Base-by-base conservation (phyloP, 2,888 invertebrate genomes). In the Isotomurus palustris region DNA sequence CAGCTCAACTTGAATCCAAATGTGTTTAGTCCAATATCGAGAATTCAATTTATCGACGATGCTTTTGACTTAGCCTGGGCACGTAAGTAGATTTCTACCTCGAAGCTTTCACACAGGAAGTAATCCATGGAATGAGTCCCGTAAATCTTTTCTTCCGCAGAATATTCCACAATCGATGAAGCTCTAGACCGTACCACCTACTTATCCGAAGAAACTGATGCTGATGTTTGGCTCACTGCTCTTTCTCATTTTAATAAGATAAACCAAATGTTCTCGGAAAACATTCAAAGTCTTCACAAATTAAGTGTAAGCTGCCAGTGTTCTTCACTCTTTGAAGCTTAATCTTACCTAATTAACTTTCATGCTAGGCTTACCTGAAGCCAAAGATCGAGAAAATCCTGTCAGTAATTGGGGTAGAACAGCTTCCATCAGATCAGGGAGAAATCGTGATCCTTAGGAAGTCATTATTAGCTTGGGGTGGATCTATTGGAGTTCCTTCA, bases 1-100 rank as follows among this genome's bases (percentile, higher is more conserved):
- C 50, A 50, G 17, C 40, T 50, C 27, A 8, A 3, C 3, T 3
- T 2, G n/a, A 25, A 50, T 25, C 19, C n/a, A 5, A 3, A 38
- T 5, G 45, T 47, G 10, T 52, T 69, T n/a, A 61, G 62, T 45
- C 41, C 59, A 6, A 17, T 60, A 6, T 58, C 57, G 10, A 54
- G 63, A 40, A 56, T 63, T 32, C 64, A 66, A 36, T 32, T 68
- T 1, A 53, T 69, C n/a, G 67, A 67, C 25, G 69, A 69, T 27
- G 58, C 61, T 32, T 65, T 68, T 56, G 56, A 61, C 28, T 41
- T 50, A 22, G 61, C 64, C 2, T 58, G 53, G 47, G 45, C 61
- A 24, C 57, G 69, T 66, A 57, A 35, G 60, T 5, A 25, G 19
- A 36, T 19, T 29, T 43, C 24, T 19, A 43, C 24, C 22, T 22